A percentile compares a stretch with the other conserved stretches of the same genome.
Conservation (phyloP, 2,113 vertebrate genomes). For the Prietella phreatophila region DNA sequence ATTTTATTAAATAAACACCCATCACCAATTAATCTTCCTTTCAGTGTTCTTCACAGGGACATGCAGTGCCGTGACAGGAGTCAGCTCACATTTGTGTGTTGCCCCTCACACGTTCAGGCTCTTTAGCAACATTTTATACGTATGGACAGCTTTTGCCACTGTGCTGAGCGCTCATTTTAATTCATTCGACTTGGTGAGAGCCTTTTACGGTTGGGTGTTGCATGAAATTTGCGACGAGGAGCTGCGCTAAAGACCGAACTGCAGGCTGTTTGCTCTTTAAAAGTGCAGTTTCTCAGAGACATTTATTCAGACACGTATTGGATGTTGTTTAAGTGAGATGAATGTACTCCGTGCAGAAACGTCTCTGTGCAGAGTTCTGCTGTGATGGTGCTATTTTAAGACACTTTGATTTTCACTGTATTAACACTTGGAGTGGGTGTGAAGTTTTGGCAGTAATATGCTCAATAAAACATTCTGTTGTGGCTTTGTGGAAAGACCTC, state of each 20-base stretch:
- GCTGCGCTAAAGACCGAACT: background rate
- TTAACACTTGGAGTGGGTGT: background rate
- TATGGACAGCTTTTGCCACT: background rate
- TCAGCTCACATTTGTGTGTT: constrained; percentile 3
- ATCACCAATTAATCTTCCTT: background rate
- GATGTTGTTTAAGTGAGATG: background rate
- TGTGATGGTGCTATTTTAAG: background rate
- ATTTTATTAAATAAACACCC: background rate
- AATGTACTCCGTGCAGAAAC: background rate
- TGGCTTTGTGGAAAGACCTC: background rate
- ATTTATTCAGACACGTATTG: background rate
- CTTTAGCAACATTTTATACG: background rate
- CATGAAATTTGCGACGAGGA: background rate
- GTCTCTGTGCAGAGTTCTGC: background rate
- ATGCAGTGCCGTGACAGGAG: background rate
- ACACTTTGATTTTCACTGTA: background rate
- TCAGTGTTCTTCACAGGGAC: background rate
- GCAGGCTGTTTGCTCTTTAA: background rate
- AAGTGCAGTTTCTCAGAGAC: background rate
- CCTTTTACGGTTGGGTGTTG: background rate
- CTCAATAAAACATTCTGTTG: background rate
- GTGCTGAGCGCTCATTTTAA: background rate
- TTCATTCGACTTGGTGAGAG: constrained; percentile 6
- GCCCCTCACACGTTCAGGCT: background rate
- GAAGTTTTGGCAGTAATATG: background rate